Base-by-base conservation (phyloP, 2,888 invertebrate species). In the Chymomyza fuscimana region DNA sequence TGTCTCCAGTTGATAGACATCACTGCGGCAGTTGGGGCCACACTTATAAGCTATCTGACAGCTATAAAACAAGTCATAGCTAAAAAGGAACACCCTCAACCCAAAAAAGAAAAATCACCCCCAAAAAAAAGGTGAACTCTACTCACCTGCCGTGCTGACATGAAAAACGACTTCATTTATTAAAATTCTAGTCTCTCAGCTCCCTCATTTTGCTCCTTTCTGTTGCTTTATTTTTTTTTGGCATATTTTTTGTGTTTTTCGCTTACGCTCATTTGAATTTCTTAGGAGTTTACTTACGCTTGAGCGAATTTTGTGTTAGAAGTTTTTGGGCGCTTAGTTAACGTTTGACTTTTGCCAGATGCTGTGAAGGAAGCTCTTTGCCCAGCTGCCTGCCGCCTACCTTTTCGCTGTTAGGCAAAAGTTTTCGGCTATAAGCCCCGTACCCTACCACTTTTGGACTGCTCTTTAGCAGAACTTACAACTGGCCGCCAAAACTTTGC, bases 301-400 rank as follows among this genome's bases (percentile, higher is more conserved):
- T 84, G 70, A 78, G 50, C 80, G 83, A 76, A 85, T 82, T 83
- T 83, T 87, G 77, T 78, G 87, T 77, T 71, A 76, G 77, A 83
- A 87, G 85, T 87, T 87, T 82, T 87, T 78, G 72, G 85, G 87
- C 85, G 87, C 87, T 83, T 83, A 85, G 87, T 83, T 87, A 83
- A 80, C 87, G 83, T 86, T 83, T 83, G 83, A 83, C 83, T 83
- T 83, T 83, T 83, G 67, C 65, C 84, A 82, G 78, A 67, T 76
- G 74, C 32, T 59, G n/a, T 4, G n/a, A 22, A n/a, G 32, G 32
- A 4, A 32, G 32, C 32, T 5, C 32, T 4, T 32, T 5, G 32
- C 6, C 32, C 32, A 32, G 32, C 9, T 32, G 9, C 32, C 19
- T 22, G 56, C n/a, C 51, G 22, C 54, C 3, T 9, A 54, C 54